phyloP scores from a whole-genome alignment of 2,113 vertebrate species.

The Pomatorhinus ruficollis region DNA sequence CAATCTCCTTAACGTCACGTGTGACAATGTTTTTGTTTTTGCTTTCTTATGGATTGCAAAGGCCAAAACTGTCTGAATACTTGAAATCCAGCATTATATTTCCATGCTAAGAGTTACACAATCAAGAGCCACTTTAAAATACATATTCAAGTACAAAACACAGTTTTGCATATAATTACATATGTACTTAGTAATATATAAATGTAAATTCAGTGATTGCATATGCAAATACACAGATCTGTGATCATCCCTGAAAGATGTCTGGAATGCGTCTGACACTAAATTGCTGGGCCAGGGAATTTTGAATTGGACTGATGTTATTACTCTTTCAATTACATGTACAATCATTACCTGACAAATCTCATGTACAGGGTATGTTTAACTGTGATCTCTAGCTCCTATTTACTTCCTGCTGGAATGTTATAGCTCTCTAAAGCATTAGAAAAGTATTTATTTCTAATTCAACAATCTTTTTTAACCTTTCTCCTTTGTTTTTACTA shows the following conservation, averaged over 20 bases:
- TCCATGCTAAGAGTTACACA: background rate
- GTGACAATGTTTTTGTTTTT: background rate
- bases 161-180: background rate
- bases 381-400: background rate
- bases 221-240: background rate
- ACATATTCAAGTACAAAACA: background rate
- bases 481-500: background rate
- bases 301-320: background rate
- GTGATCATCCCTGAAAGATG: background rate
- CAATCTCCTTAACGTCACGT: rapidly evolving
- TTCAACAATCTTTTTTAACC: background rate
- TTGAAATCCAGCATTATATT: background rate
- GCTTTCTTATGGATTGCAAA: background rate
- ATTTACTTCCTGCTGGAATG: background rate
- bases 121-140: background rate
- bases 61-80: background rate
- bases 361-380: background rate
- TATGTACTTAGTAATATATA: background rate
- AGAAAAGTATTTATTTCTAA: background rate
- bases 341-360: background rate
- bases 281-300: background rate
- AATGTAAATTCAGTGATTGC: background rate
- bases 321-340: background rate
- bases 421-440: background rate
- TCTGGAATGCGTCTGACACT: background rate